These are phyloP conservation scores for Sycobia sp. DNA, from an alignment of 1,140 invertebrate species.

Conservation along the genomic window DNA sequence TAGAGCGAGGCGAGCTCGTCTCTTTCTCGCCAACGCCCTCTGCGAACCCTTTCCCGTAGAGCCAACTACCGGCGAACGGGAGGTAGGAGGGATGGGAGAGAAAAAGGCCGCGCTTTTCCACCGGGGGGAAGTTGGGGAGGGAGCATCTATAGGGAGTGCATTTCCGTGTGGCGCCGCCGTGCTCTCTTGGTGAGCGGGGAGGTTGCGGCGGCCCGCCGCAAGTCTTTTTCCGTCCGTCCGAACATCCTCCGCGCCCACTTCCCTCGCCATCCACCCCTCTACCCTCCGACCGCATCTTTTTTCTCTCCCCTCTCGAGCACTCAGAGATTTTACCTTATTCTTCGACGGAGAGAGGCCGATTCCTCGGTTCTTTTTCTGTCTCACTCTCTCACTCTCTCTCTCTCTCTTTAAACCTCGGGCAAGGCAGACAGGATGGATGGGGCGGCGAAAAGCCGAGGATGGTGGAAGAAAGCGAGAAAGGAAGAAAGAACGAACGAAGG, in stretches of 20 bases:
- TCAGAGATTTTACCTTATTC: constrained; percentile 9
- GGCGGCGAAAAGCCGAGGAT: neutral
- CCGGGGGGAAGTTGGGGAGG: neutral
- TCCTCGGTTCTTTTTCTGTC: neutral
- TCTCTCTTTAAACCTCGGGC: neutral
- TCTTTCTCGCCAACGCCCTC: too few species aligned
- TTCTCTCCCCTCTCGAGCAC: neutral
- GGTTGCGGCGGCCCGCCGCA: neutral
- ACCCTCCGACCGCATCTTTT: neutral
- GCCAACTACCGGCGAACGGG: too few species aligned
- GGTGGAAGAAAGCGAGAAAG: neutral
- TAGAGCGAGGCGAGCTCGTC: too few species aligned
- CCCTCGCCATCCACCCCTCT: neutral
- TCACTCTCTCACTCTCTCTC: neutral
- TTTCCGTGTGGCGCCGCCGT: neutral
- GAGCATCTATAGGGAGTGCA: neutral
- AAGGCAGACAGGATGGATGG: too few species aligned
- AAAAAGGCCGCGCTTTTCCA: neutral
- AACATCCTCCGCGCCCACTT: too few species aligned
- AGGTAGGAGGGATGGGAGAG: neutral
- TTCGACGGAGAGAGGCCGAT: too few species aligned
- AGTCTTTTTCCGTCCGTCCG: too few species aligned
- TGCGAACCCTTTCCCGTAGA: too few species aligned
- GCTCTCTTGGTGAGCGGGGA: neutral
- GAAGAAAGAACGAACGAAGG: too few species aligned